Evolutionary conservation across 2,888 invertebrate species (phyloP).

Genomic region (Ennomos quercinarius): DNA sequence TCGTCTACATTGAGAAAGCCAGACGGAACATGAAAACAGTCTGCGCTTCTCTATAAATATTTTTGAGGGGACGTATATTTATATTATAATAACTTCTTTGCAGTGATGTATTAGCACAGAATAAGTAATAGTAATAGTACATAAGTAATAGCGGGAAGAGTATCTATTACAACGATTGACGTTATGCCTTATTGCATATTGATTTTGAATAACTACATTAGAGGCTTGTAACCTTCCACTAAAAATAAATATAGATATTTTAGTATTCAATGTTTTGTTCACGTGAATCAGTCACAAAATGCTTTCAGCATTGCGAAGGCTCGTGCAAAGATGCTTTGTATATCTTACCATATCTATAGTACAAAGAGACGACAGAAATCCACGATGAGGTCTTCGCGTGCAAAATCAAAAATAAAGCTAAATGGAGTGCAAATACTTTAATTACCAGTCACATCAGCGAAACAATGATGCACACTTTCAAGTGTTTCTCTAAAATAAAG

Average conservation of each 20-base stretch:
- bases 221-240: too few relatives aligned
- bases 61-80: conserved; percentile 19
- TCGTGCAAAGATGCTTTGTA: too few relatives aligned
- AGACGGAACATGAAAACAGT: conserved; percentile 41
- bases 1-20: conserved; percentile 60
- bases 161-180: too few relatives aligned
- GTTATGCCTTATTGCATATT: too few relatives aligned
- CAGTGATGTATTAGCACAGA: background rate
- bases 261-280: too few relatives aligned
- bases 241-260: too few relatives aligned
- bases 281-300: background rate
- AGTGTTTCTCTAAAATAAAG: conserved; percentile 84
- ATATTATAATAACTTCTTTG: conserved; percentile 10
- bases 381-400: background rate
- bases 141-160: too few relatives aligned
- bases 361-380: background rate
- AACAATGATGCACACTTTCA: conserved; percentile 80
- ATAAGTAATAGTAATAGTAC: too few relatives aligned
- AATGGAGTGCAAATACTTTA: conserved; percentile 39
- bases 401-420: conserved; percentile 12
- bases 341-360: too few relatives aligned
- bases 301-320: background rate
- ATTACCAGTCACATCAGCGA: conserved; percentile 52
- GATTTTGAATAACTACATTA: too few relatives aligned
- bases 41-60: conserved; percentile 33